A percentile compares a stretch with the other conserved stretches of the same genome.
These are phyloP conservation scores for Gephyroberyx darwinii DNA, from an alignment of 2,797 vertebrate genomes.

Conservation along the genomic window DNA sequence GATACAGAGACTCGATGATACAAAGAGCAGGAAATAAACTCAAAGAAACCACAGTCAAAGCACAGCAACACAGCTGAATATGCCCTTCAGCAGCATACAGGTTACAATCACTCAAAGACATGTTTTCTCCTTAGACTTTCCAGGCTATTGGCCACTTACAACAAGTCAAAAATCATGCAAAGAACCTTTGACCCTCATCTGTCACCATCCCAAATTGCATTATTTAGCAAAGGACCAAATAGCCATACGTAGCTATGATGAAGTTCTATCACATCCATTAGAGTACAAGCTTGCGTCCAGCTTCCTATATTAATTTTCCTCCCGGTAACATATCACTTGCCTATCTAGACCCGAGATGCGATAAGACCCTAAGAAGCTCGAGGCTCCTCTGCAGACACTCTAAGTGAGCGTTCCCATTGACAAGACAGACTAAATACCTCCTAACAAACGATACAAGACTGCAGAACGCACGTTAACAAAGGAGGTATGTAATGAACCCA, in stretches of 20 bases:
- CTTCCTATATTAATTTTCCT: constrained; percentile 18
- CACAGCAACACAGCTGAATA: background rate
- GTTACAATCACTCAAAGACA: constrained; percentile 10
- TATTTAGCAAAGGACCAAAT: background rate
- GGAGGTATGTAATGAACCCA: constrained; percentile 73
- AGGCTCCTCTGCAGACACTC: constrained; percentile 52
- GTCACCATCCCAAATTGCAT: background rate
- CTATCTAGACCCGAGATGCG: constrained; percentile 25
- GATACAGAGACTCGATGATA: background rate
- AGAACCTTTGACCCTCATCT: background rate
- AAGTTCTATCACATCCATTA: constrained; percentile 10
- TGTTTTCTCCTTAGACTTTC: constrained; percentile 2
- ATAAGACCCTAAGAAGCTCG: constrained; percentile 41
- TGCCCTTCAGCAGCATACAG: constrained; percentile 20
- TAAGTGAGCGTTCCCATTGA: constrained; percentile 65
- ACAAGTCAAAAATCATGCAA: background rate
- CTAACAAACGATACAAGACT: constrained; percentile 68
- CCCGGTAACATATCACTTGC: constrained; percentile 12
- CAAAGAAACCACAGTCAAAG: background rate
- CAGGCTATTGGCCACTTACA: constrained; percentile 3
- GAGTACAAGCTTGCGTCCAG: constrained; percentile 9
- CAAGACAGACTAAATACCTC: constrained; percentile 74
- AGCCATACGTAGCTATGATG: background rate
- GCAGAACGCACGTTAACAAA: constrained; percentile 72
- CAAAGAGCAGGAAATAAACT: background rate